Evolutionary conservation across 2,797 vertebrate species (phyloP), one percentile per base, ranked within the genome.

Genomic region (Rhynchonycteris naso): DNA sequence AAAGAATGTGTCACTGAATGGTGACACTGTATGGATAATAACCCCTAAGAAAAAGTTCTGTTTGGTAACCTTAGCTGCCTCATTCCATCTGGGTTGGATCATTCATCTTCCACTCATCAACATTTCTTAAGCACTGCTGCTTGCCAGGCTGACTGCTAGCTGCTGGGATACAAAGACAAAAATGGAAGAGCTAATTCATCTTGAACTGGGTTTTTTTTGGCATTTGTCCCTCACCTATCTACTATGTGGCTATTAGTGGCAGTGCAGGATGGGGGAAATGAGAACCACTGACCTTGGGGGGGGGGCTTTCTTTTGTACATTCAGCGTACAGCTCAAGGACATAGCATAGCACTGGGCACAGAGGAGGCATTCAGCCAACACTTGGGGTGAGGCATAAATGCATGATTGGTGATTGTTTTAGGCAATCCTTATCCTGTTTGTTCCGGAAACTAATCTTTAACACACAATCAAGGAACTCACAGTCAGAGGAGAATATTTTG

Each of bases 31-130:
- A 69, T 58, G 19, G 43, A 82, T 68, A 83, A 35, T n/a, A 66
- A 10, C 6, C 21, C 47, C 47, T 82, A 85, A 76, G 22, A 66
- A 81, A 66, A 76, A 43, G 7, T 85, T 85, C n/a, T 82, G 0
- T 83, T 91, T 93, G 50, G 22, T 91, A 50, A 3, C 26, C 7
- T 91, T 86, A 63, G 24, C 30, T 30, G 52, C 58, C 28, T 86
- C 26, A 79, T 75, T 69, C 47, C 33, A 88, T 79, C 18, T 91
- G 1, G 69, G 21, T 83, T 33, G 52, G 38, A 65, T 86, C 54
- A 19, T 47, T 91, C 4, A 79, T 85, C 28, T 95, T 88, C 21
- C 19, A 68, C 85, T 95, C 35, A 82, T 92, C 86, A 89, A n/a
- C 30, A 75, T 65, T 82, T 83, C 78, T 54, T 91, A 94, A 72